Conservation (phyloP, 2,113 vertebrate genomes). For the Phalacrocorax pelagicus region DNA sequence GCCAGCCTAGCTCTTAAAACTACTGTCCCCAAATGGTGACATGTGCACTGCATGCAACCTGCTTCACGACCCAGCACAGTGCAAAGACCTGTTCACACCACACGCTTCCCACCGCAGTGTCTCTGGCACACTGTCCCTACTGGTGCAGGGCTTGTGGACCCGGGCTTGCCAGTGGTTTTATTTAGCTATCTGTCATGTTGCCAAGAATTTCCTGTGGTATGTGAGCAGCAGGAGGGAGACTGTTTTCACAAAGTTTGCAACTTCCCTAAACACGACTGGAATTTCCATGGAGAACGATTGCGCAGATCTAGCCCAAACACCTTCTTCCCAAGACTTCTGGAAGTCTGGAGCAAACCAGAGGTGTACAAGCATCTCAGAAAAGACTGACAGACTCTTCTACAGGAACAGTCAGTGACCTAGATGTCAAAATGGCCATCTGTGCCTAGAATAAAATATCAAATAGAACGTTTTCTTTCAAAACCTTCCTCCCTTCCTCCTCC, state of each 20-base stretch:
- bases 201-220: not conserved
- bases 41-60: not conserved
- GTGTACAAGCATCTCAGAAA: not conserved
- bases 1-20: not conserved
- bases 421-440: not conserved
- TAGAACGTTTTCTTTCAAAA: not conserved
- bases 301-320: not conserved
- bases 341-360: not conserved
- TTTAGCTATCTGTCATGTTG: not conserved
- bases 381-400: not conserved
- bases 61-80: not conserved
- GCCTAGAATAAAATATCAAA: not conserved
- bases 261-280: not conserved
- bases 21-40: not conserved
- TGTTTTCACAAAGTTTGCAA: not conserved
- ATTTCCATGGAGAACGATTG: not conserved
- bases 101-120: accelerated
- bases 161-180: not conserved
- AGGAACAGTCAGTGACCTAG: not conserved
- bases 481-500: not conserved
- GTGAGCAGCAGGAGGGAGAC: not conserved
- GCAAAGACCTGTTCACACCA: not conserved
- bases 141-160: not conserved
- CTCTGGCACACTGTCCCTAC: not conserved
- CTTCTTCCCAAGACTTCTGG: not conserved